phyloP scores from a whole-genome alignment of 2,797 vertebrate genomes.

The Threskiornis aethiopicus region DNA sequence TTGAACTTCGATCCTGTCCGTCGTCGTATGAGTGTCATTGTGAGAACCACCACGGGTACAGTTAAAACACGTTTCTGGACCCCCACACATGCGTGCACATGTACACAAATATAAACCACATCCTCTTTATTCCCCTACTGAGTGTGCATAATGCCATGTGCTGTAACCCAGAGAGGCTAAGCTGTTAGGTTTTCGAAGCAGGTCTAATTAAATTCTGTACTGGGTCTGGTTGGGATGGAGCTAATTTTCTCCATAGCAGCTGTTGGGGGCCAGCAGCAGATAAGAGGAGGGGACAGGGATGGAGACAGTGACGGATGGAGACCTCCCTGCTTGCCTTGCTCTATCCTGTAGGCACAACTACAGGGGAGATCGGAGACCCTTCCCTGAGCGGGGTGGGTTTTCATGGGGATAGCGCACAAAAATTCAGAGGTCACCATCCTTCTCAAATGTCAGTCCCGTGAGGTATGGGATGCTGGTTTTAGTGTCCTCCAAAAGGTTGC shows the following conservation, averaged over 20 bases:
- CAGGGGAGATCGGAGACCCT: not conserved
- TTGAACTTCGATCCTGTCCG: conserved; percentile 93
- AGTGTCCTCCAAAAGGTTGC: not conserved
- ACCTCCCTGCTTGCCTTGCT: not conserved
- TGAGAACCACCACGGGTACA: conserved; percentile 84
- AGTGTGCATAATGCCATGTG: not conserved
- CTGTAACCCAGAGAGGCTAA: not conserved
- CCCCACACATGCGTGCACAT: not conserved
- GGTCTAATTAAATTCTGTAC: not conserved
- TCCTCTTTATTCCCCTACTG: not conserved
- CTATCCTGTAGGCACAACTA: not conserved
- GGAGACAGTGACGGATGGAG: not conserved
- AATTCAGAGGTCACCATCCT: not conserved
- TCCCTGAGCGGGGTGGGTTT: not conserved
- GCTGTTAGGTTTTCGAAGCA: not conserved
- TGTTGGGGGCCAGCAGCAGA: not conserved
- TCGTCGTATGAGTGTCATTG: conserved; percentile 95
- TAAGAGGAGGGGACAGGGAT: not conserved
- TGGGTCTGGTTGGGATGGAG: not conserved
- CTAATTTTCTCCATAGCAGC: not conserved
- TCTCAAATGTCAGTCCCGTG: not conserved
- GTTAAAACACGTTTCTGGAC: not conserved
- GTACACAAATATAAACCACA: not conserved
- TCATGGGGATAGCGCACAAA: not conserved
- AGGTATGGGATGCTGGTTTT: not conserved